phyloP scores from a whole-genome alignment of 2,113 vertebrate genomes.

The Malurus elegans region DNA sequence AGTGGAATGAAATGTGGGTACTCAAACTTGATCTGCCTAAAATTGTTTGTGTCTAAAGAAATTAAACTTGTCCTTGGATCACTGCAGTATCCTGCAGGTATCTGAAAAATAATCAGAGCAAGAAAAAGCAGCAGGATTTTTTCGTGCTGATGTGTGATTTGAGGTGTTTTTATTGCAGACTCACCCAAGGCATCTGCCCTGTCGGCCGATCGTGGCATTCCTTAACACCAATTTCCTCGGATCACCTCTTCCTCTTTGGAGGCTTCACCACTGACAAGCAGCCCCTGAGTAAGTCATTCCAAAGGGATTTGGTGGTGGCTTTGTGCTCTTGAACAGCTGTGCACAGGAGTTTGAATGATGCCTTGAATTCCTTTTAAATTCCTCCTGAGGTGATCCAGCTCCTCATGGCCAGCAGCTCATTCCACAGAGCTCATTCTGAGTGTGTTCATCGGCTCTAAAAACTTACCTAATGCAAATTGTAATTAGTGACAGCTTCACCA shows the following conservation, averaged over 20 bases:
- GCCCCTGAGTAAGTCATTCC: constrained; percentile 86
- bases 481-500: neutral
- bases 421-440: neutral
- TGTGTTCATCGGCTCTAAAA: neutral
- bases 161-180: constrained; percentile 27
- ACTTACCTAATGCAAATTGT: neutral
- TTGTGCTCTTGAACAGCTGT: neutral
- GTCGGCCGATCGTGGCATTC: constrained; percentile 95
- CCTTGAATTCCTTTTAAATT: neutral
- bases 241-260: constrained; percentile 94
- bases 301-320: neutral
- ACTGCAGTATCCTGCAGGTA: neutral
- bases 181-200: constrained; percentile 74
- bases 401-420: neutral
- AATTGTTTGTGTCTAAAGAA: neutral
- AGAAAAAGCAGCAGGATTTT: neutral
- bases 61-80: accelerated
- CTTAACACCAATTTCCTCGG: constrained; percentile 85
- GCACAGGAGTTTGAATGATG: neutral
- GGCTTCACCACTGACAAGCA: constrained; percentile 96
- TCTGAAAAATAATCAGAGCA: accelerated
- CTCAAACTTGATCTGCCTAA: accelerated
- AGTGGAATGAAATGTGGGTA: constrained; percentile 93
- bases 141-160: neutral
- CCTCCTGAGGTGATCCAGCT: accelerated